Evolutionary conservation across 2,113 vertebrate genomes (phyloP).

Genomic region (Poeciliopsis occidentalis): DNA sequence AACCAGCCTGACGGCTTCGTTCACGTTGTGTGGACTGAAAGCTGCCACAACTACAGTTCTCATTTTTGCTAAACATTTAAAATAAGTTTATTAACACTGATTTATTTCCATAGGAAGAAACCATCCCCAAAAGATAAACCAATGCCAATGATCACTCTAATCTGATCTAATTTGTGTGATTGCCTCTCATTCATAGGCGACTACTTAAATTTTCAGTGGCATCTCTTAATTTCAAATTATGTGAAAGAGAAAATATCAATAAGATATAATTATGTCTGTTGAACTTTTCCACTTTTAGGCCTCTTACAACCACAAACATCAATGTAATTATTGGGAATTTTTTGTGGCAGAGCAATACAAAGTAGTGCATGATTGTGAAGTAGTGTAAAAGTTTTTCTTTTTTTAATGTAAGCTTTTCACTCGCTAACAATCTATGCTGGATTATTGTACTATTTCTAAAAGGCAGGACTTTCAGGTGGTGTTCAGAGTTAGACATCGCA

Average conservation of each 20-base stretch:
- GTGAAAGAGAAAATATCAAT: background rate
- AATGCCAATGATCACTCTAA: background rate
- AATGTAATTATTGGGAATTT: too few relatives aligned
- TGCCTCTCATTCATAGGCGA: slow-evolving; percentile 6
- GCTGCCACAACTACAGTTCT: slow-evolving; percentile 2
- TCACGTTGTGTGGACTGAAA: slow-evolving; percentile 38
- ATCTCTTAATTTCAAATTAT: background rate
- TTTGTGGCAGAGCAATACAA: too few relatives aligned
- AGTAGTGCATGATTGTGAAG: too few relatives aligned
- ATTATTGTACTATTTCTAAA: background rate
- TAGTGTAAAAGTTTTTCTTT: too few relatives aligned
- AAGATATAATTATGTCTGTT: background rate
- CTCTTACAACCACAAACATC: background rate
- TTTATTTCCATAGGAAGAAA: slow-evolving; percentile 10
- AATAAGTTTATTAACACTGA: slow-evolving; percentile 1
- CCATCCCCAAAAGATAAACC: background rate
- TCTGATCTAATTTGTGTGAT: slow-evolving; percentile 4
- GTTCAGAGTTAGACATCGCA: background rate
- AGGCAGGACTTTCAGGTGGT: background rate
- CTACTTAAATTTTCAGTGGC: background rate
- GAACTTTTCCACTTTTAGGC: background rate
- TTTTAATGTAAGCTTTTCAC: too few relatives aligned
- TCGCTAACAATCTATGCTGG: background rate
- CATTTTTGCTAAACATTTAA: slow-evolving; percentile 2
- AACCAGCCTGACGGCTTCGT: slow-evolving; percentile 45